These are phyloP conservation scores for Liparis tanakae DNA, from an alignment of 2,797 vertebrate genomes.

Conservation along the genomic window DNA sequence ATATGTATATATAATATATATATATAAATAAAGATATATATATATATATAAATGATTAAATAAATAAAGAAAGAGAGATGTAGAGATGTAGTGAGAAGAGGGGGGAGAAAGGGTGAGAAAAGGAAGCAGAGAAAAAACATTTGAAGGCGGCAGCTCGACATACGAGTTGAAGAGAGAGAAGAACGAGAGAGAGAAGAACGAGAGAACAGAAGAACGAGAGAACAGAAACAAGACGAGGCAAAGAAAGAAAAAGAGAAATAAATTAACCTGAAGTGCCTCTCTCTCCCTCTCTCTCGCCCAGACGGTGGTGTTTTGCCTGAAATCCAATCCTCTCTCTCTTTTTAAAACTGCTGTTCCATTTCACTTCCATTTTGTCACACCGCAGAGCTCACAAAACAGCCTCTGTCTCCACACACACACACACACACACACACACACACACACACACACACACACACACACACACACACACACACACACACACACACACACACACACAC, in stretches of 20 bases:
- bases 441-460: constrained; percentile 17
- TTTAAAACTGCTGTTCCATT: constrained; percentile 80
- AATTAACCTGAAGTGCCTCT: constrained; percentile 44
- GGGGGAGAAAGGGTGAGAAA: constrained; percentile 6
- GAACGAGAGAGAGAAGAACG: background rate
- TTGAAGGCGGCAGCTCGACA: background rate
- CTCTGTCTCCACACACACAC: constrained; percentile 27
- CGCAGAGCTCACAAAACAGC: constrained; percentile 72
- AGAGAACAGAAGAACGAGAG: constrained; percentile 41
- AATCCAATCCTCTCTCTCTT: constrained; percentile 79
- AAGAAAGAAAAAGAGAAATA: constrained; percentile 24
- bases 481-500: constrained; percentile 23
- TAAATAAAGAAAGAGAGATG: background rate
- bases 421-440: constrained; percentile 22
- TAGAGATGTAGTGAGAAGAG: constrained; percentile 9
- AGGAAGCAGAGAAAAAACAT: constrained; percentile 3
- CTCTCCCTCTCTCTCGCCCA: constrained; percentile 65
- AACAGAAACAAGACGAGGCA: constrained; percentile 24
- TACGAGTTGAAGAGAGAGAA: background rate
- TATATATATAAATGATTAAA: no score
- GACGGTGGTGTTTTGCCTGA: constrained; percentile 66
- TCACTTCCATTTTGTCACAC: constrained; percentile 80
- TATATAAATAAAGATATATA: no score
- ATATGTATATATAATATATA: no score
- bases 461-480: constrained; percentile 10